Base-by-base conservation (phyloP, 2,888 invertebrate species). In the Euplexia lucipara region DNA sequence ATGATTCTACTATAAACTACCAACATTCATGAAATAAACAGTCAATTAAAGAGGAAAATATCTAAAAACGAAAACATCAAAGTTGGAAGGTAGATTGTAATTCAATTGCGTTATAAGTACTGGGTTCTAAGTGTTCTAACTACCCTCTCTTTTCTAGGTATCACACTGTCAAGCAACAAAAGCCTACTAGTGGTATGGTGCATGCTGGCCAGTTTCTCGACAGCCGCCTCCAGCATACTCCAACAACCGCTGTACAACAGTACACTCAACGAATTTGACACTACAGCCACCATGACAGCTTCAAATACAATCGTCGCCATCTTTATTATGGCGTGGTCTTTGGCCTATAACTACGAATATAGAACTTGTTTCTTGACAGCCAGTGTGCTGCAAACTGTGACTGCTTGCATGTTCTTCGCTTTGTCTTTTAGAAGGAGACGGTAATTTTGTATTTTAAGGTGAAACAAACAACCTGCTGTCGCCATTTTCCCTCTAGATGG, bases 211-310 rank as follows among this genome's bases (percentile, higher is more conserved):
- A 92, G 92, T 61, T 91, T 93, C 73, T 85, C 95, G 0, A 91
- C 92, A 0, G 92, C 93, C 0, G 91, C 93, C 0, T 86, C 91
- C 20, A 88, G 88, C 71, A 90, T 95, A 3, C 87, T 95, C 2
- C 93, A 92, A 30, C 94, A 94, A 51, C 95, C 95, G 0, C 72
- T 95, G 0, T 94, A 92, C 87, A 92, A 92, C 72, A 91, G 90
- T 52, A 91, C 93, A 0, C 79, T 94, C 4, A 94, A 94, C 81
- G 95, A 95, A 16, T 95, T 95, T 83, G 93, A 95, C 60, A 91
- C 92, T 0, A 95, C 94, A 0, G 95, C 95, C 5, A 95, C 95
- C 1, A 90, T 91, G 81, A 92, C 94, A 3, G 87, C 92, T 0
- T 92, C 95, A 0, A 95, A 95, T 77, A 85, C 88, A 0, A 75